A percentile compares a stretch with the other conserved stretches of the same genome.
These are phyloP conservation scores for Micromys minutus DNA, from an alignment of 2,113 vertebrate species.

Conservation along the genomic window DNA sequence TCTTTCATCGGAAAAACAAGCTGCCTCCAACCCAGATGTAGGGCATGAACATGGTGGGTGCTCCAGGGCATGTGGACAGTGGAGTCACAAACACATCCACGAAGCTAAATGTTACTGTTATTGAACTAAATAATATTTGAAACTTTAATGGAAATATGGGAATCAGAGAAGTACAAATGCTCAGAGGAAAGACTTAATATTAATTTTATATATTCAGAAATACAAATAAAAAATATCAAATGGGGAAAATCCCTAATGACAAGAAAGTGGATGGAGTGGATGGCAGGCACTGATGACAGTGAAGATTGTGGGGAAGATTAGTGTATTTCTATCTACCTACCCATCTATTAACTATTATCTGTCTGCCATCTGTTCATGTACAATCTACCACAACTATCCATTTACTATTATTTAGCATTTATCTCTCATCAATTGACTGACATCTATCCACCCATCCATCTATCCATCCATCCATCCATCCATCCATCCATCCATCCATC, in stretches of 20 bases:
- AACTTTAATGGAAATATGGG: too few relatives aligned
- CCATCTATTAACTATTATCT: neutral
- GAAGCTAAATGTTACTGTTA: neutral
- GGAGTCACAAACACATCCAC: neutral
- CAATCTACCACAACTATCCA: neutral
- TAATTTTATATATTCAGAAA: neutral
- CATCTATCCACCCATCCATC: neutral
- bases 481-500: neutral
- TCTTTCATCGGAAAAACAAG: neutral
- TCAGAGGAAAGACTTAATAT: neutral
- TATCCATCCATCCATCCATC: neutral
- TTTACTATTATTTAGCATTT: neutral
- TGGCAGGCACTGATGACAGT: too few relatives aligned
- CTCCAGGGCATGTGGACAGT: neutral
- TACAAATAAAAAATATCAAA: neutral
- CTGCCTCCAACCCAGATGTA: neutral
- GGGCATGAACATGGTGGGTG: neutral
- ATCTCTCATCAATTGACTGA: neutral
- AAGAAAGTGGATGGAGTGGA: too few relatives aligned
- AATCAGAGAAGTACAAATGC: neutral
- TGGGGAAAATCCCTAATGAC: neutral
- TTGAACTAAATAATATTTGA: neutral
- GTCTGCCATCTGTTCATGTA: neutral
- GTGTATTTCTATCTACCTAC: neutral
- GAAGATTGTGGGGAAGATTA: neutral